Conservation (phyloP, 2,888 invertebrate species). For the Leptinotarsa tumamoca region DNA sequence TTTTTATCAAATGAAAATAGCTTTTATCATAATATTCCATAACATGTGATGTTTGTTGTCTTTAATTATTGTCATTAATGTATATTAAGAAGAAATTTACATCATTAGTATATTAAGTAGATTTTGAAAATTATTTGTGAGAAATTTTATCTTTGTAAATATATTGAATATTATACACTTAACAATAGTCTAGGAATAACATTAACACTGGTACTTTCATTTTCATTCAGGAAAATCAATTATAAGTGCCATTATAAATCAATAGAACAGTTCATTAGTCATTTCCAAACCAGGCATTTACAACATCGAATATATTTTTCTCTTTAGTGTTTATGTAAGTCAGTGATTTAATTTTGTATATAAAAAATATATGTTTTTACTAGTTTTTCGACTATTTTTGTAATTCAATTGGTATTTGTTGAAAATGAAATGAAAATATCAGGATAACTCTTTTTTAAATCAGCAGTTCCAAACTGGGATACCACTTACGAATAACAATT, state of each 20-base stretch:
- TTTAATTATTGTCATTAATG: not conserved
- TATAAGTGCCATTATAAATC: conserved; percentile 1
- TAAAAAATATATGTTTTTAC: not conserved
- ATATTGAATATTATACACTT: not conserved
- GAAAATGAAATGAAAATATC: too few species aligned
- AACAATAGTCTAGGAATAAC: not conserved
- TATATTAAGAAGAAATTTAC: not conserved
- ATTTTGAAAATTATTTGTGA: not conserved
- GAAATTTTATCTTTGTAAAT: conserved; percentile 1
- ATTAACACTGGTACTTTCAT: not conserved
- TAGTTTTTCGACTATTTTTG: not conserved
- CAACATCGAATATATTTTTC: conserved; percentile 1
- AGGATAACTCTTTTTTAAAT: too few species aligned
- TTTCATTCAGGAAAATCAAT: not conserved
- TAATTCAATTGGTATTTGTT: not conserved
- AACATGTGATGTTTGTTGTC: not conserved
- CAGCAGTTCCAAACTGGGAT: too few species aligned
- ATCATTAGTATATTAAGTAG: not conserved
- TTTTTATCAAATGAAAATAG: not conserved
- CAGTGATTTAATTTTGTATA: conserved; percentile 1
- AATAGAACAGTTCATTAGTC: not conserved
- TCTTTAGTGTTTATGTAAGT: not conserved
- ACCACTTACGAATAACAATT: too few species aligned
- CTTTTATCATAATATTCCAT: not conserved
- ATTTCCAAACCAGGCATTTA: not conserved